Evolutionary conservation across 2,888 invertebrate species (phyloP).

Genomic region (Thumatha senex): DNA sequence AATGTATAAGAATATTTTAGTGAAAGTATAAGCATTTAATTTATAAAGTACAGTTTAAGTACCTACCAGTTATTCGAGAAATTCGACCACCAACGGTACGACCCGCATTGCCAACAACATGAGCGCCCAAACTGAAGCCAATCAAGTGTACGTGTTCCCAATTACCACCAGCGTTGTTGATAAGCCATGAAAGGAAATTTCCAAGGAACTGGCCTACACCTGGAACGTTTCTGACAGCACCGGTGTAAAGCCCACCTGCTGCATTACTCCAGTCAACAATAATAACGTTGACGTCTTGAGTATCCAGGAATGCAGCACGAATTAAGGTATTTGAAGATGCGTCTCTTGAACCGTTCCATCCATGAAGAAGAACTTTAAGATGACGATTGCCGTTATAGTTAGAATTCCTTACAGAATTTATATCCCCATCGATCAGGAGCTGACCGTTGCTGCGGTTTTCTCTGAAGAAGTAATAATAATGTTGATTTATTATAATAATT

Average conservation of each 20-base stretch:
- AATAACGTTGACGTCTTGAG: conserved; percentile 62
- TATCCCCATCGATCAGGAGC: conserved; percentile 52
- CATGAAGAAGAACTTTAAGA: conserved; percentile 59
- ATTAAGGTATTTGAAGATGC: conserved; percentile 48
- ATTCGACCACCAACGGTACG: conserved; percentile 43
- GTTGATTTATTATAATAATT: neutral
- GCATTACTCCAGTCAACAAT: conserved; percentile 66
- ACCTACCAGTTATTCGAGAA: conserved; percentile 56
- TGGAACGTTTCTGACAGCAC: conserved; percentile 57
- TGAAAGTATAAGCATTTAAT: no score
- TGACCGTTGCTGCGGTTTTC: conserved; percentile 52
- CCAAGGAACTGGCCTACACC: conserved; percentile 61
- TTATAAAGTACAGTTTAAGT: neutral
- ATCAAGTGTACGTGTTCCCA: conserved; percentile 69
- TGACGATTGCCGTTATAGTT: conserved; percentile 48
- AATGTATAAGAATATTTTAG: neutral
- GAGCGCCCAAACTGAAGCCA: conserved; percentile 77
- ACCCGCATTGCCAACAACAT: conserved; percentile 67
- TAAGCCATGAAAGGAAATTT: conserved; percentile 65
- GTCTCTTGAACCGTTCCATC: conserved; percentile 61
- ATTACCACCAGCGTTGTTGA: conserved; percentile 59
- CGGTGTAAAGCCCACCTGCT: conserved; percentile 47
- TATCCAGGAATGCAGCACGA: conserved; percentile 54
- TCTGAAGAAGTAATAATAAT: conserved; percentile 32
- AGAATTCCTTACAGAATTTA: conserved; percentile 50